A percentile compares a stretch with the other conserved stretches of the same genome.
Conservation (phyloP, 2,888 invertebrate genomes). For the Hyppa rectilinea region DNA sequence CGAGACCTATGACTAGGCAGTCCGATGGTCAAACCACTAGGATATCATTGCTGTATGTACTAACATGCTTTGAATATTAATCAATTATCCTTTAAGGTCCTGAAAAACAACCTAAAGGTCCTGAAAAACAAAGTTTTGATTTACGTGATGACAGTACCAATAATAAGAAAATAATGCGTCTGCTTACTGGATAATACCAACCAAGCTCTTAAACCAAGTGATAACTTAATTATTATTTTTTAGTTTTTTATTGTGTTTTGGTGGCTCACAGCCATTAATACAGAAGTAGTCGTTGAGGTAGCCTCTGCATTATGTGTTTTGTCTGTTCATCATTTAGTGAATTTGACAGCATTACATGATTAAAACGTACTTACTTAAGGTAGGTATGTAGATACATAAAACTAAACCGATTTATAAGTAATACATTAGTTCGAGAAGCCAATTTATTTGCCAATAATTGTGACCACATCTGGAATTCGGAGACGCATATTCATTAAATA, state of each 20-base stretch:
- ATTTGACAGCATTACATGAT: not conserved
- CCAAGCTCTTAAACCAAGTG: not conserved
- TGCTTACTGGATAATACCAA: not conserved
- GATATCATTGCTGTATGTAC: too few species aligned
- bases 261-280: too few species aligned
- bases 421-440: constrained; percentile 8
- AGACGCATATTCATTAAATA: constrained; percentile 31
- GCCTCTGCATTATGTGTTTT: too few species aligned
- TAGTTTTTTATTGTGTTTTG: too few species aligned
- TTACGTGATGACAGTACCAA: not conserved
- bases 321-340: not conserved
- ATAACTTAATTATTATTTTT: not conserved
- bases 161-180: not conserved
- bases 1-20: too few species aligned
- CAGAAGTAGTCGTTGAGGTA: too few species aligned
- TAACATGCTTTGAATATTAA: not conserved
- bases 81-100: not conserved
- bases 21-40: too few species aligned
- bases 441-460: constrained; percentile 47
- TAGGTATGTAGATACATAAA: too few species aligned
- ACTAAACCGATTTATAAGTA: constrained; percentile 9
- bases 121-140: not conserved
- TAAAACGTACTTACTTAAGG: not conserved
- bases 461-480: constrained; percentile 30
- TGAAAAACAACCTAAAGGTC: not conserved